phyloP scores from a whole-genome alignment of 2,888 invertebrate genomes.

The Blera fallax region DNA sequence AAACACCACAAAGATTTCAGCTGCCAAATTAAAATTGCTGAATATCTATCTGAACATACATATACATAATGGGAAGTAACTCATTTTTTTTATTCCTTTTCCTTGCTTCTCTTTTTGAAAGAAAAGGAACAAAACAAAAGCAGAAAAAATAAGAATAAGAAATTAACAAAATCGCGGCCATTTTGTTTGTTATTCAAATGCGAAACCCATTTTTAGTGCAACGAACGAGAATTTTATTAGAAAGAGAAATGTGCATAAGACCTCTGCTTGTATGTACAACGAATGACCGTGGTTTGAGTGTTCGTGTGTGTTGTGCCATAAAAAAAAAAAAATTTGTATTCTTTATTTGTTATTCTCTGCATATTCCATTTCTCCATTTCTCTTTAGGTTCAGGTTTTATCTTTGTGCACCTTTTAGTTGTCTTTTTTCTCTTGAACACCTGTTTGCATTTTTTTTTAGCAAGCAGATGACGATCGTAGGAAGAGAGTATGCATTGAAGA shows the following conservation, averaged over 20 bases:
- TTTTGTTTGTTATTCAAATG: constrained; percentile 66
- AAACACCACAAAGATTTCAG: not conserved
- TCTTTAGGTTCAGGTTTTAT: constrained; percentile 16
- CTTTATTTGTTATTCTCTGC: constrained; percentile 26
- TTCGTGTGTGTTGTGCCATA: not conserved
- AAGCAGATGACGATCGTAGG: constrained; percentile 29
- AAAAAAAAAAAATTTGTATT: constrained; percentile 12
- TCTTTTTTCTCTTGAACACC: constrained; percentile 52
- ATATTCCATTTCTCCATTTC: constrained; percentile 40
- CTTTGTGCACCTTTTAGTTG: not conserved
- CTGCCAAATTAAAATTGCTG: not conserved
- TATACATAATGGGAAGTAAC: too few species aligned
- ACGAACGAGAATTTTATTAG: constrained; percentile 39
- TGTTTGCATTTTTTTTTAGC: constrained; percentile 50
- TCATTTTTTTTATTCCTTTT: not conserved
- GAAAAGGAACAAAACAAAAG: constrained; percentile 6
- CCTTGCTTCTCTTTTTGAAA: not conserved
- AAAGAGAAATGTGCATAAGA: constrained; percentile 47
- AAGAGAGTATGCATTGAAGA: not conserved
- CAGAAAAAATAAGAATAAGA: not conserved
- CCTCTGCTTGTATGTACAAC: constrained; percentile 13
- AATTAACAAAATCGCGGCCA: constrained; percentile 46
- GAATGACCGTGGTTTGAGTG: constrained; percentile 25
- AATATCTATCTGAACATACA: not conserved
- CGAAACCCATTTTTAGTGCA: constrained; percentile 59